Conservation (phyloP, 2,888 invertebrate genomes). For the Acleris emargana region DNA sequence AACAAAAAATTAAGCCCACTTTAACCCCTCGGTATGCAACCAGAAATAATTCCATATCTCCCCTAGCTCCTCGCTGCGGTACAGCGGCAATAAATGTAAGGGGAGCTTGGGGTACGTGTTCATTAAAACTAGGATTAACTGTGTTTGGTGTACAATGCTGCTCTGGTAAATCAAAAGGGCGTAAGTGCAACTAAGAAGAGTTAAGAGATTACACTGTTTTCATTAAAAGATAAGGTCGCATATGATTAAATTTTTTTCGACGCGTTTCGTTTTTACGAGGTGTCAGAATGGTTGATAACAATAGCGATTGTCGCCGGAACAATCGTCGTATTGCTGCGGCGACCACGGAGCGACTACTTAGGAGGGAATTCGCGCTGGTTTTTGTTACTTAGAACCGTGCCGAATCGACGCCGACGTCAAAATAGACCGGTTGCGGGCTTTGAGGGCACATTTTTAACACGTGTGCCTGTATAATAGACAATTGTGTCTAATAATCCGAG, state of each 20-base stretch:
- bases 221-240: no score
- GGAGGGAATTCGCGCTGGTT: conserved; percentile 13
- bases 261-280: no score
- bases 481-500: no score
- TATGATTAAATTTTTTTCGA: no score
- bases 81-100: conserved; percentile 36
- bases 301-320: conserved; percentile 20
- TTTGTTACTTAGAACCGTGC: neutral
- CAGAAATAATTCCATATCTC: conserved; percentile 28
- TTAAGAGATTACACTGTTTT: no score
- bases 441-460: neutral
- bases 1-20: conserved; percentile 36
- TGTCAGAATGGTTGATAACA: neutral
- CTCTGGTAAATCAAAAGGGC: neutral
- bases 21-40: conserved; percentile 21
- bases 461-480: neutral
- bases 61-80: conserved; percentile 30
- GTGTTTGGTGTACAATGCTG: conserved; percentile 39
- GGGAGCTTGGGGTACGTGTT: conserved; percentile 38
- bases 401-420: neutral
- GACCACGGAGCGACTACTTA: conserved; percentile 15
- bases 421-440: neutral
- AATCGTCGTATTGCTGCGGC: conserved; percentile 15
- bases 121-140: conserved; percentile 48
- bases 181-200: neutral